These are phyloP conservation scores for Erythrocercus mccallii DNA, from an alignment of 2,113 vertebrate species.

Conservation along the genomic window DNA sequence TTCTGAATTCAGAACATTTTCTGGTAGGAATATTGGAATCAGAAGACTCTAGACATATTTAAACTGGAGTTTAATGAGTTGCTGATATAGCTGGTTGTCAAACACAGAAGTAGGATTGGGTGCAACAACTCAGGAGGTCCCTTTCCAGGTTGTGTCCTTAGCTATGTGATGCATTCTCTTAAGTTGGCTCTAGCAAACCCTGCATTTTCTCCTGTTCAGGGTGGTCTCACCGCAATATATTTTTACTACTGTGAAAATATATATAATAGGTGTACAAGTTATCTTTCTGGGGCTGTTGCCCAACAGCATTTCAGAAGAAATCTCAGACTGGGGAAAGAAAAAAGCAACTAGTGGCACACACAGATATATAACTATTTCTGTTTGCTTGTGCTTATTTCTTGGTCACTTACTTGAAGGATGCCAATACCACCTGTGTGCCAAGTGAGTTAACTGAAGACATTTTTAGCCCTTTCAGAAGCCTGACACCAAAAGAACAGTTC, in stretches of 20 bases:
- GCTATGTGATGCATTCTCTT: neutral
- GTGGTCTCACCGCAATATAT: neutral
- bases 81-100: neutral
- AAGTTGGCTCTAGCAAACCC: neutral
- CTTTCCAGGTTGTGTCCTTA: neutral
- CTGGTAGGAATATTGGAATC: neutral
- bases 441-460: neutral
- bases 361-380: neutral
- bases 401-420: neutral
- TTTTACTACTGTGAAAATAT: neutral
- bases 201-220: neutral
- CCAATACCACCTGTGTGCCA: neutral
- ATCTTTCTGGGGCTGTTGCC: neutral
- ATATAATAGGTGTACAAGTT: neutral
- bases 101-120: neutral
- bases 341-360: neutral
- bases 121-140: neutral
- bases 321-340: neutral
- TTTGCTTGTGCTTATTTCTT: neutral
- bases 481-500: constrained; percentile 17
- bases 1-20: neutral
- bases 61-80: neutral
- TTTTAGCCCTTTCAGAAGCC: neutral
- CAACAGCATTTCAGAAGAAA: neutral
- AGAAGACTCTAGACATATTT: neutral